Evolutionary conservation across 2,797 vertebrate genomes (phyloP).

Genomic region (Ispidina picta): DNA sequence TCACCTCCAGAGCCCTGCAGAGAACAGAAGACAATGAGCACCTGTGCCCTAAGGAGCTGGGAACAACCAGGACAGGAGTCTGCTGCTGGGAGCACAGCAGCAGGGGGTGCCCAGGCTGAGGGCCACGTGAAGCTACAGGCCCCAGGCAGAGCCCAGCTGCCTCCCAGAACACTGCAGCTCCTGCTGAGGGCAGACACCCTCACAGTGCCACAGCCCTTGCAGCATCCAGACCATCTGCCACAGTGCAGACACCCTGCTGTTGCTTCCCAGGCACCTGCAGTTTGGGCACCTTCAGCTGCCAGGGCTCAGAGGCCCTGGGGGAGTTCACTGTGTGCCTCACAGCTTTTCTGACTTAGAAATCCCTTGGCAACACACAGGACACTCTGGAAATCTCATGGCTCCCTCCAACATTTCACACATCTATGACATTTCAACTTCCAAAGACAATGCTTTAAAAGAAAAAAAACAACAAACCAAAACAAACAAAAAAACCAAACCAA

Average conservation of each 20-base stretch:
- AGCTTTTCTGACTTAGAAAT: neutral
- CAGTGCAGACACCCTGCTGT: neutral
- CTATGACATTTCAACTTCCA: neutral
- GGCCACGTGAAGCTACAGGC: neutral
- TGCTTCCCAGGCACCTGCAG: neutral
- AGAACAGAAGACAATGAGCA: constrained; percentile 20
- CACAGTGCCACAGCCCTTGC: neutral
- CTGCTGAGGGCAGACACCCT: neutral
- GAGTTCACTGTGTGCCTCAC: neutral
- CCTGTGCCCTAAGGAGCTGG: neutral
- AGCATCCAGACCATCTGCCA: neutral
- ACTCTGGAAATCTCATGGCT: neutral
- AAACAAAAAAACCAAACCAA: too few species aligned
- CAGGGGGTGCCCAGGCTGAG: neutral
- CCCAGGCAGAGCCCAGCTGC: constrained; percentile 15
- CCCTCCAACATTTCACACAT: neutral
- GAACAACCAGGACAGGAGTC: neutral
- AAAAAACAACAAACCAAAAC: too few species aligned
- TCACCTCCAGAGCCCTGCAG: constrained; percentile 71
- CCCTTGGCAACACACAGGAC: neutral
- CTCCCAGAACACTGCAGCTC: neutral
- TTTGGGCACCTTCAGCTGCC: neutral
- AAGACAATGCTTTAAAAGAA: neutral
- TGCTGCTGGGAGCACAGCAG: neutral
- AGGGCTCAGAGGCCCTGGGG: neutral